A percentile compares a stretch with the other conserved stretches of the same genome.
Evolutionary conservation across 1,140 invertebrate genomes (phyloP).

Genomic region (Diuraphis noxia): DNA sequence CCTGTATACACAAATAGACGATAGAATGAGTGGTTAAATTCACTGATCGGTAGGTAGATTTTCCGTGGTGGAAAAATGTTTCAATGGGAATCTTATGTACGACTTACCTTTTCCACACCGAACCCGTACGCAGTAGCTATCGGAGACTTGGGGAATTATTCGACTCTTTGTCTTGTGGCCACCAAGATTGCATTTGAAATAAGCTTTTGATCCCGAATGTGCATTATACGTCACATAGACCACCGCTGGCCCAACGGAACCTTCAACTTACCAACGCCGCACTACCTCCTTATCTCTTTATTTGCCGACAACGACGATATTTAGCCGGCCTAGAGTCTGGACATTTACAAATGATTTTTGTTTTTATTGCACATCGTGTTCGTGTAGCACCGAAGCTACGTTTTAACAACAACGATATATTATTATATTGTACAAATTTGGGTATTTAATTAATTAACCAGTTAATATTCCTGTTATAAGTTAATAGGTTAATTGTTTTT

Average conservation of each 20-base stretch:
- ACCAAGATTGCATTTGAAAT: neutral
- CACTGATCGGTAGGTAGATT: neutral
- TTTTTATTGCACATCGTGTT: neutral
- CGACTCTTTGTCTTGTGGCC: neutral
- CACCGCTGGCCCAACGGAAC: neutral
- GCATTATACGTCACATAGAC: neutral
- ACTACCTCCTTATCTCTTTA: neutral
- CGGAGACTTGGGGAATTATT: neutral
- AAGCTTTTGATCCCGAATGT: neutral
- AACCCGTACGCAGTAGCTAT: neutral
- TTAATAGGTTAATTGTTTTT: no score
- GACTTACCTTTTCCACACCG: neutral
- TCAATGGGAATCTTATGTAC: neutral
- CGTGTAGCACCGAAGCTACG: neutral
- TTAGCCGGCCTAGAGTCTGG: neutral
- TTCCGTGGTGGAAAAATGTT: neutral
- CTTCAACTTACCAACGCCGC: neutral
- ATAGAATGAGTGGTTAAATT: neutral
- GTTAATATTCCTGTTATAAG: no score
- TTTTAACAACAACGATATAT: neutral
- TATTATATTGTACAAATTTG: neutral
- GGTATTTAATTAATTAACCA: no score
- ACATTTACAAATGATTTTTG: neutral
- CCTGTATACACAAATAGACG: neutral
- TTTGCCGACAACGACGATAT: neutral